Base-by-base conservation (phyloP, 2,797 vertebrate genomes). In the Pseudochirops corinnae region DNA sequence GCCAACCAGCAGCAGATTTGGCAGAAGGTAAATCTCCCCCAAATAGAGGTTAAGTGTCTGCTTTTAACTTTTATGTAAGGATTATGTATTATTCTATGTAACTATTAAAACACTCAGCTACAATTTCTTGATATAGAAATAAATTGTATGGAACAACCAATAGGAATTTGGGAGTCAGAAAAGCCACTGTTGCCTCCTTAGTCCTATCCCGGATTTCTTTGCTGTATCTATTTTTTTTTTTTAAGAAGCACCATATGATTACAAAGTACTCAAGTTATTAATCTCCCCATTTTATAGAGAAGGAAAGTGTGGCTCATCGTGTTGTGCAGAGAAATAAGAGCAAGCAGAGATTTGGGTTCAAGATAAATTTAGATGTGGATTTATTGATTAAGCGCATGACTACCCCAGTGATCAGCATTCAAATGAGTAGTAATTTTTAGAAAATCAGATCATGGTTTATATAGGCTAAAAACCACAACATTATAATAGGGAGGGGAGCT, bases 31-130 rank as follows among this genome's bases (percentile, higher is more conserved):
- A 93, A 92, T 6, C 5, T 21, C 26, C 39, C 13, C 46, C 58
- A 91, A 52, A 82, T 14, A 55, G 3, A 33, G 28, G 33, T 46
- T 39, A 82, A 26, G 7, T 87, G 50, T 52, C 12, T 74, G n/a
- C 39, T n/a, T 91, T 91, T 87, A 2, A 28, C 94, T 67, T 53
- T 11, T 90, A 90, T 96, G 95, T 97, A 96, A 95, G 96, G 91
- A 50, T 16, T 52, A 74, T 74, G 24, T 55, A 39, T 74, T 21
- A 74, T 39, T 39, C 6, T 74, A 74, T 74, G 16, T 21, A 74
- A 74, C n/a, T 21, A 21, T 39, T 39, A 74, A 74, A 74, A 74
- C n/a, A 74, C 18, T 39, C 18, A 74, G 3, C 21, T 82, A 26
- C 39, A 26, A 82, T 21, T 82, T 82, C 39, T 46, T 46, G 74